Conservation (phyloP, 2,113 vertebrate genomes). For the Cyprinodon tularosa region DNA sequence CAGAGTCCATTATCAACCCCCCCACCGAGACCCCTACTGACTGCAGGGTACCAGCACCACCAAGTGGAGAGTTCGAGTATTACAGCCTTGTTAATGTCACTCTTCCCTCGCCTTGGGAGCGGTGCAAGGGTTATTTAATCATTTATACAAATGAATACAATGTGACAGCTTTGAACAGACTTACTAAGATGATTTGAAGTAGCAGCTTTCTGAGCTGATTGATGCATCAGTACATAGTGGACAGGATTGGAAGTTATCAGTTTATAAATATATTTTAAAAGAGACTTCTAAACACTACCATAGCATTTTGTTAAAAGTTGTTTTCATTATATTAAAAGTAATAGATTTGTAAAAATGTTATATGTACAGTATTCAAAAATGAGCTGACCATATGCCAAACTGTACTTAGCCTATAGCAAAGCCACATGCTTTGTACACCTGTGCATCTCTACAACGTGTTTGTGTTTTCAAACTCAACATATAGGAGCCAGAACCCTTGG, state of each 20-base stretch:
- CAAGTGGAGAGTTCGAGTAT: slow-evolving; percentile 36
- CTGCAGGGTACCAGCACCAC: slow-evolving; percentile 55
- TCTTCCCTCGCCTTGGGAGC: slow-evolving; percentile 34
- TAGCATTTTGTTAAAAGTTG: background rate
- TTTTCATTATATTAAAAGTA: background rate
- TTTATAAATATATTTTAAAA: background rate
- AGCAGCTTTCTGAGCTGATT: slow-evolving; percentile 7
- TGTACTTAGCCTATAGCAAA: background rate
- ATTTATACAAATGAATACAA: slow-evolving; percentile 30
- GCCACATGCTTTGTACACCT: background rate
- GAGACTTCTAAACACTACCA: background rate
- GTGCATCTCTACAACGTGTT: too few relatives aligned
- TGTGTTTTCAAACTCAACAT: background rate
- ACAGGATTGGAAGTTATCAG: background rate
- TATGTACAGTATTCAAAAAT: background rate
- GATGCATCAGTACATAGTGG: background rate
- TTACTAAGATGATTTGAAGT: slow-evolving; percentile 21
- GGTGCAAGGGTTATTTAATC: slow-evolving; percentile 45
- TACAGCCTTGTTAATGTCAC: slow-evolving; percentile 17
- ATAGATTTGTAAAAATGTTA: background rate
- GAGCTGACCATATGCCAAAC: too few relatives aligned
- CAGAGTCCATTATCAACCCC: slow-evolving; percentile 15
- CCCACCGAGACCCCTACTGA: background rate
- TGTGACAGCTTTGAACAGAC: slow-evolving; percentile 16
- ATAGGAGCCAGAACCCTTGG: background rate